Evolutionary conservation across 2,113 vertebrate genomes (phyloP).

Genomic region (Chloroceryle aenea): DNA sequence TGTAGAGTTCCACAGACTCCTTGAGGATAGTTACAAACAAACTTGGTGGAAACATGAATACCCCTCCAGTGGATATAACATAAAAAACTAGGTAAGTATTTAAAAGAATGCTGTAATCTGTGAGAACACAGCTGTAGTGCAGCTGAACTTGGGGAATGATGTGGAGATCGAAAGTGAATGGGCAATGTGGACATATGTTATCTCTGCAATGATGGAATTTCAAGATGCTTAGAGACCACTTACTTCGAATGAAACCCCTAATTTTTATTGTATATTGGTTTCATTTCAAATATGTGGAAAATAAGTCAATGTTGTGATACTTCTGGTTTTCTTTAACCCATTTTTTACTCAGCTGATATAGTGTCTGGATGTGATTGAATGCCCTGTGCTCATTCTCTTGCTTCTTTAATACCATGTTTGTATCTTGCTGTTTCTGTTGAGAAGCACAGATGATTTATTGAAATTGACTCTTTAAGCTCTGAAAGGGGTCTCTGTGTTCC

Average conservation of each 20-base stretch:
- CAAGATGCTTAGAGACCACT: neutral
- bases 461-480: conserved; percentile 9
- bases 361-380: neutral
- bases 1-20: neutral
- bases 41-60: neutral
- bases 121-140: neutral
- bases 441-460: conserved; percentile 46
- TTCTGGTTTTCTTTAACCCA: conserved; percentile 10
- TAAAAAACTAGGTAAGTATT: neutral
- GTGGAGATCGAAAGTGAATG: neutral
- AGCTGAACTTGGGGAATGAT: neutral
- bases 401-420: conserved; percentile 39
- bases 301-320: neutral
- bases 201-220: neutral
- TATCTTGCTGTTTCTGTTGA: neutral
- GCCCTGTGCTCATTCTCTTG: conserved; percentile 22
- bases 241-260: neutral
- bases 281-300: neutral
- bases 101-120: neutral
- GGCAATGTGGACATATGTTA: neutral
- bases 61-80: neutral
- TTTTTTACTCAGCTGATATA: neutral
- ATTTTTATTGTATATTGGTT: neutral
- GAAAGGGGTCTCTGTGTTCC: conserved; percentile 33
- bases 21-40: neutral